These are phyloP conservation scores for Rhinoderma darwinii DNA, from an alignment of 2,113 vertebrate genomes.

Conservation along the genomic window DNA sequence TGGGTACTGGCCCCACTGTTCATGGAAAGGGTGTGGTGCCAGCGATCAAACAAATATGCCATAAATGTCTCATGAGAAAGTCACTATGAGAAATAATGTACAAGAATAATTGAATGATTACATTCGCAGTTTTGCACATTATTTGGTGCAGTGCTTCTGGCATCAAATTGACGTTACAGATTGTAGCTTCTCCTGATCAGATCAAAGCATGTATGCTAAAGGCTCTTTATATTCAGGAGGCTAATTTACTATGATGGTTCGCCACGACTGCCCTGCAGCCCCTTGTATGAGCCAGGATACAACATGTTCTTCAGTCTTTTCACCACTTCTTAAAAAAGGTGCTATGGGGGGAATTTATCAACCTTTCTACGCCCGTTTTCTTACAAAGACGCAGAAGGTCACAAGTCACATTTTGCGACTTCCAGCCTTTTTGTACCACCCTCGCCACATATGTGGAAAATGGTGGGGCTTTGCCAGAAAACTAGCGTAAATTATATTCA, in stretches of 20 bases:
- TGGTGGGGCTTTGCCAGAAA: too few species aligned
- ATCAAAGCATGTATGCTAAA: not conserved
- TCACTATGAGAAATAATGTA: not conserved
- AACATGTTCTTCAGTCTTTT: constrained; percentile 14
- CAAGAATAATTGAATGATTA: not conserved
- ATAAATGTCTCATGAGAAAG: not conserved
- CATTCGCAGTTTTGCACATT: not conserved
- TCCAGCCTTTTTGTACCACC: too few species aligned
- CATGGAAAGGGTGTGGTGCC: too few species aligned
- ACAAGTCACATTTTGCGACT: too few species aligned
- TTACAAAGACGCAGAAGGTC: too few species aligned
- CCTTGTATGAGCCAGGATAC: constrained; percentile 11
- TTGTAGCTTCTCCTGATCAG: constrained; percentile 1
- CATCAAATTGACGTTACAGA: constrained; percentile 5
- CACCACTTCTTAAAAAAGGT: not conserved
- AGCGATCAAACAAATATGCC: too few species aligned
- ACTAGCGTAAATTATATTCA: too few species aligned
- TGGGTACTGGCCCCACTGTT: too few species aligned
- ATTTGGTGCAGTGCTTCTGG: not conserved
- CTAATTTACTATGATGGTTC: constrained; percentile 29
- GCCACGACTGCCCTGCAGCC: constrained; percentile 12
- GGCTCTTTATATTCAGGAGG: constrained; percentile 16
- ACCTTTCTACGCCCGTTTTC: too few species aligned
- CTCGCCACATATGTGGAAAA: too few species aligned
- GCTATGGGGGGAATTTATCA: too few species aligned